Conservation (phyloP, 1,140 invertebrate genomes). For the Colletes gigas region DNA sequence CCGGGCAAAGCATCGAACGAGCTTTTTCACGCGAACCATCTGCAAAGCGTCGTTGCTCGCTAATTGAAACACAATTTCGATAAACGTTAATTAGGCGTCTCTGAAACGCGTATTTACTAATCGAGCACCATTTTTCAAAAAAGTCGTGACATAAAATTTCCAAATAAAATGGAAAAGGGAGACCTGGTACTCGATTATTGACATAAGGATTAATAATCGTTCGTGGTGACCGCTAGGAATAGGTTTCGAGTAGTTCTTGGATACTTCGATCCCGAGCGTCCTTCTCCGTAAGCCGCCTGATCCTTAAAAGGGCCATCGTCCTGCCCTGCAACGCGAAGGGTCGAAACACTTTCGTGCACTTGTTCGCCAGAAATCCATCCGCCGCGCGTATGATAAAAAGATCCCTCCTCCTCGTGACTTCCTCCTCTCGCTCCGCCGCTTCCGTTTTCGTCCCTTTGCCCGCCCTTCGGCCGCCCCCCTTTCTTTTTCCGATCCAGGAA, state of each 20-base stretch:
- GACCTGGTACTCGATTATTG: no score
- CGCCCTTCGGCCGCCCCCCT: not conserved
- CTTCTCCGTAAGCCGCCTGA: not conserved
- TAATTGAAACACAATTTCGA: slow-evolving; percentile 10
- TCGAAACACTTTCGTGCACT: slow-evolving; percentile 31
- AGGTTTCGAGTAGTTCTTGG: not conserved
- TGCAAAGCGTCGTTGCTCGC: no score
- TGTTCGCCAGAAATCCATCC: slow-evolving; percentile 27
- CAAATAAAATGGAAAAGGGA: no score
- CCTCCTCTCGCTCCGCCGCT: not conserved
- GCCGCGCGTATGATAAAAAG: slow-evolving; percentile 62
- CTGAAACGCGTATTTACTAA: not conserved
- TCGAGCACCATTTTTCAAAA: no score
- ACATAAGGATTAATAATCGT: not conserved
- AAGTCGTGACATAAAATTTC: no score
- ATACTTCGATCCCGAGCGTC: not conserved
- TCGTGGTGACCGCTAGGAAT: not conserved
- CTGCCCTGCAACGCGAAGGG: slow-evolving; percentile 20
- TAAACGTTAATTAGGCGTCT: slow-evolving; percentile 19
- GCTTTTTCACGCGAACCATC: not conserved
- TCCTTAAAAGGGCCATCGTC: slow-evolving; percentile 27
- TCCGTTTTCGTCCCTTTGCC: not conserved
- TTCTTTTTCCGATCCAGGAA: slow-evolving; percentile 34
- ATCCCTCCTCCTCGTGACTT: slow-evolving; percentile 15
- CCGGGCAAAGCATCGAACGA: not conserved